Percentiles rank a stretch among this genome's conserved stretches.
Conservation (phyloP, 2,888 invertebrate species). For the Luffia ferchaultella region DNA sequence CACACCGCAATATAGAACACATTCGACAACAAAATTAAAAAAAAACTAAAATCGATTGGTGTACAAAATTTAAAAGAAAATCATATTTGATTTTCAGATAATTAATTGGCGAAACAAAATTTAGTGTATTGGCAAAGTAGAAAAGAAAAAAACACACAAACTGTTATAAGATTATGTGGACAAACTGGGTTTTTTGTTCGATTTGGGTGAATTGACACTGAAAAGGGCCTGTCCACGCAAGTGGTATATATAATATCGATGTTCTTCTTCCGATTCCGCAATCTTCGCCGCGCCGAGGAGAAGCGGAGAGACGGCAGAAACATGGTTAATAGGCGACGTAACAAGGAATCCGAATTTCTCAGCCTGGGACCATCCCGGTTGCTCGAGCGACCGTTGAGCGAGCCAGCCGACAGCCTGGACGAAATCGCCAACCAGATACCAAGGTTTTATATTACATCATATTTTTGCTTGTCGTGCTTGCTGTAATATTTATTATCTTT, state of each 20-base stretch:
- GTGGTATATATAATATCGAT: conserved; percentile 90
- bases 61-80: too few species aligned
- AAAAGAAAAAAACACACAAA: too few species aligned
- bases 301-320: conserved; percentile 31
- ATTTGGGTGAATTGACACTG: conserved; percentile 10
- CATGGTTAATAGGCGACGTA: conserved; percentile 28
- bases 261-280: conserved; percentile 95
- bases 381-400: conserved; percentile 84
- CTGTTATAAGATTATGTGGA: too few species aligned
- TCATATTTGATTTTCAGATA: too few species aligned
- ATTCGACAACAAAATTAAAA: too few species aligned
- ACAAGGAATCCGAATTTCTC: conserved; percentile 62
- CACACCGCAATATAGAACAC: too few species aligned
- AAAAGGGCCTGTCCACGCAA: conserved; percentile 12
- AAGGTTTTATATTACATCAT: conserved; percentile 68
- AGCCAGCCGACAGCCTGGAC: conserved; percentile 88
- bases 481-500: too few species aligned
- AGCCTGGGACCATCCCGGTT: conserved; percentile 84
- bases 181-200: too few species aligned
- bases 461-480: conserved; percentile 22
- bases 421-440: conserved; percentile 93
- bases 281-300: conserved; percentile 86
- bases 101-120: too few species aligned
- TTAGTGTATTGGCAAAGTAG: too few species aligned
- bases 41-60: too few species aligned